Conservation (phyloP, 1,140 invertebrate species). For the Ceratina japonica region DNA sequence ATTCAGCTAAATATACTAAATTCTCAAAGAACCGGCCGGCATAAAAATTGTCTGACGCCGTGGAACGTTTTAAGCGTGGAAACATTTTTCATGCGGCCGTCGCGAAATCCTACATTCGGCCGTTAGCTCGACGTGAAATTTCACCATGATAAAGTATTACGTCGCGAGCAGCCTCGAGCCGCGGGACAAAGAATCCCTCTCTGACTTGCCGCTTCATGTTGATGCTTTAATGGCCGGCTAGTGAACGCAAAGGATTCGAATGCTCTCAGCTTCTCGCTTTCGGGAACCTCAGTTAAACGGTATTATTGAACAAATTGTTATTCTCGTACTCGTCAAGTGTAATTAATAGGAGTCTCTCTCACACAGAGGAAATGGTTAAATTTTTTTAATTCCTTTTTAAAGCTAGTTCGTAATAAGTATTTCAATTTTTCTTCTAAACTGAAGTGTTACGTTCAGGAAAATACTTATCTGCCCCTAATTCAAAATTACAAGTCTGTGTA, state of each 20-base stretch:
- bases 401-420: no score
- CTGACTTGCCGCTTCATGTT: conserved; percentile 4
- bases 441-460: no score
- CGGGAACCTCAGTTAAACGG: neutral
- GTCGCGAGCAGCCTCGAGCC: conserved; percentile 2
- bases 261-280: neutral
- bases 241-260: neutral
- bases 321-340: no score
- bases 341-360: no score
- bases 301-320: no score
- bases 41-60: neutral
- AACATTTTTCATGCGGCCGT: neutral
- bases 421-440: no score
- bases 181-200: neutral
- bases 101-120: neutral
- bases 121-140: neutral
- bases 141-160: conserved; percentile 14
- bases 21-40: neutral
- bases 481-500: no score
- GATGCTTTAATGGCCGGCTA: conserved; percentile 11
- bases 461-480: no score
- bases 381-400: neutral
- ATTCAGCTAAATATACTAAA: neutral
- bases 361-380: neutral
- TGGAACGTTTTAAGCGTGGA: neutral